These are phyloP conservation scores for Gambusia holbrooki DNA, from an alignment of 2,113 vertebrate genomes.

Conservation along the genomic window DNA sequence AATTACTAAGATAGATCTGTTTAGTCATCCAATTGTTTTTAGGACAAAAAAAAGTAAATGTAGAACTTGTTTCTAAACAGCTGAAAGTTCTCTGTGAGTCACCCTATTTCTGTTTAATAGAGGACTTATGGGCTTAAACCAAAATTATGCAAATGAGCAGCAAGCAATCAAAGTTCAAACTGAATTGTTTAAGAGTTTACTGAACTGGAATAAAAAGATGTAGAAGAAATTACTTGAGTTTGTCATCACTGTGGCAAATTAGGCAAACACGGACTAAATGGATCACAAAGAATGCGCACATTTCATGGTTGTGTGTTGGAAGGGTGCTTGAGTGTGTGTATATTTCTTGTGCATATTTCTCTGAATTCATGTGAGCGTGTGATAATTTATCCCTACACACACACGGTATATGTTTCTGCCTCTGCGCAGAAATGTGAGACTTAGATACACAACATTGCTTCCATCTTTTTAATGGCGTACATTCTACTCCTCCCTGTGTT, in stretches of 20 bases:
- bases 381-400: slow-evolving; percentile 15
- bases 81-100: slow-evolving; percentile 32
- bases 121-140: slow-evolving; percentile 36
- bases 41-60: background rate
- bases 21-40: background rate
- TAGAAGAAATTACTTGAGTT: slow-evolving; percentile 72
- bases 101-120: slow-evolving; percentile 20
- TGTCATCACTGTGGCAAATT: slow-evolving; percentile 72
- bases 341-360: background rate
- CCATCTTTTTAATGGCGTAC: slow-evolving; percentile 66
- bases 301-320: slow-evolving; percentile 6
- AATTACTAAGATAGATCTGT: background rate
- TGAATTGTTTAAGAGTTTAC: slow-evolving; percentile 73
- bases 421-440: slow-evolving; percentile 29
- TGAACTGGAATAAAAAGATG: slow-evolving; percentile 75
- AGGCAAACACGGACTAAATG: slow-evolving; percentile 65
- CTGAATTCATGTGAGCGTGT: background rate
- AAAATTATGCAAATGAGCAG: slow-evolving; percentile 70
- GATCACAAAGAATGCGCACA: slow-evolving; percentile 55
- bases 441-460: slow-evolving; percentile 59
- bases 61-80: background rate
- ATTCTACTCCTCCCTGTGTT: slow-evolving; percentile 74
- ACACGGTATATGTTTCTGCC: slow-evolving; percentile 11
- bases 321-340: background rate
- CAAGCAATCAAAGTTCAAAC: slow-evolving; percentile 75